phyloP scores from a whole-genome alignment of 2,888 invertebrate genomes.

The Oscheius sp. region DNA sequence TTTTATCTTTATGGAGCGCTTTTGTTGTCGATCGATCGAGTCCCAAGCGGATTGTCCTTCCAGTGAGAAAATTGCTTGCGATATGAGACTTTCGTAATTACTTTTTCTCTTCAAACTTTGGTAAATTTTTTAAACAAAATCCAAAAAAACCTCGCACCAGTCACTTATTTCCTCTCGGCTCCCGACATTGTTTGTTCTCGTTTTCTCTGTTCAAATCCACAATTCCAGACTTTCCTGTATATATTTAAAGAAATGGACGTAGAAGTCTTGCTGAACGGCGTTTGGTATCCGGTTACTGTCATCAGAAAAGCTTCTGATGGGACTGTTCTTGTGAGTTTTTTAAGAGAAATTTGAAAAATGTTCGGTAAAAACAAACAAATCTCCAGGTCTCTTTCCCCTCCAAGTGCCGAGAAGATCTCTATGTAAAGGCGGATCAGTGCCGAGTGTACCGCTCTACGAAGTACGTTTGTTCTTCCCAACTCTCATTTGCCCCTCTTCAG shows the following conservation, averaged over 20 bases:
- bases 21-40: neutral
- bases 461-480: too few relatives aligned
- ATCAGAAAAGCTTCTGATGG: neutral
- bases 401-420: constrained; percentile 4
- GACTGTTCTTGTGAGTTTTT: neutral
- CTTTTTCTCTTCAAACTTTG: neutral
- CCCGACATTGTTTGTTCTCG: constrained; percentile 5
- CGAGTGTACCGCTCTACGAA: neutral
- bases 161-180: too few relatives aligned
- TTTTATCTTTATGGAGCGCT: neutral
- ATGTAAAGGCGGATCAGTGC: constrained; percentile 11
- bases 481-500: too few relatives aligned
- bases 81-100: neutral
- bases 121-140: neutral
- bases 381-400: constrained; percentile 9
- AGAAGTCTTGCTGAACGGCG: constrained; percentile 23
- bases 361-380: too few relatives aligned
- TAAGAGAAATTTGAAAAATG: neutral
- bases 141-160: neutral
- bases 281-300: constrained; percentile 21
- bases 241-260: constrained; percentile 21
- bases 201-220: neutral
- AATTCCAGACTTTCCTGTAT: neutral
- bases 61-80: neutral
- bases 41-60: neutral